Evolutionary conservation across 2,113 vertebrate species (phyloP), one percentile per base, ranked within the genome.

Genomic region (Loxodonta africana): DNA sequence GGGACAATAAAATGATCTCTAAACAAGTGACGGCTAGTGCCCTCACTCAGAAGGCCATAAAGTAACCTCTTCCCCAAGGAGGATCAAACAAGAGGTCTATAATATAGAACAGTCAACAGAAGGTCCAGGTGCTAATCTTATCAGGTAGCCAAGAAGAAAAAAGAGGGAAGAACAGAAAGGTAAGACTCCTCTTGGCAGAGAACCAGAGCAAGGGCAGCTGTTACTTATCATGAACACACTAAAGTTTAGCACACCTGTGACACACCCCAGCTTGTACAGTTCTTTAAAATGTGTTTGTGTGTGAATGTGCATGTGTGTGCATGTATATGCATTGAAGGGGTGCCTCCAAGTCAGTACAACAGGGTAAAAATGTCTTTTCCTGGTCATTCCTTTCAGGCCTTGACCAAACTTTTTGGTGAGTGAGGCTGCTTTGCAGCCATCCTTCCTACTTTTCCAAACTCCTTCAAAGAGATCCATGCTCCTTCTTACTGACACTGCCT

Each of bases 21-120:
- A 25, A 80, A 91, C 73, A 97, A 90, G 65, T 85, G 57, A 69
- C 2, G 57, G 37, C 5, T 51, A 62, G 25, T 46, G n/a, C 33
- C 53, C 28, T 90, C 37, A 51, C 8, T 83, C 62, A 76, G 5
- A 15, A 88, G 18, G 91, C 62, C n/a, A 63, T 88, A 71, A 82
- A 93, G 8, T n/a, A 60, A 91, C 51, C 60, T 41, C 30, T 91
- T 96, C 37, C 88, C 77, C 62, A 41, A 46, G 23, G 60, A 95
- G 53, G 15, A 60, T 71, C 48, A 89, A 65, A 77, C 20, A 88
- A 92, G 41, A 91, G 37, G 3, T 53, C 5, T 53, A 2, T 53
- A 28, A 23, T 41, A 62, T 1, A 15, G 30, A 62, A 23, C 28
- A 46, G 23, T 44, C 18, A 60, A 78, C 21, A 65, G 41, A 83